Percentiles rank a stretch among this genome's conserved stretches.
phyloP scores from a whole-genome alignment of 2,113 vertebrate species.

The Xenopus borealis region DNA sequence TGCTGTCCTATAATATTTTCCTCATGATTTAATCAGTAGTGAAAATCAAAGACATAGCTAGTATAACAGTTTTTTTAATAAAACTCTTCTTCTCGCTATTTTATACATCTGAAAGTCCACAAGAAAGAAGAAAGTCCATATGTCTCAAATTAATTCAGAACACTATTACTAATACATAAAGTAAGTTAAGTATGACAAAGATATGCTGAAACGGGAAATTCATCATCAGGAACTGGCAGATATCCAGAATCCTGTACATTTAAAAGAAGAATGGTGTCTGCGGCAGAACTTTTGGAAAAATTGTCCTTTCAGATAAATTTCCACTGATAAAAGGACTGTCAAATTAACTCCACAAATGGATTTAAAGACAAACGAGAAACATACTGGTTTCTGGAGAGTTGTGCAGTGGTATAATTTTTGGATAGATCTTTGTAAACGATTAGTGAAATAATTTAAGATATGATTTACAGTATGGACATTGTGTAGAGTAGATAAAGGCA shows the following conservation, averaged over 20 bases:
- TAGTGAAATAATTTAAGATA: not conserved
- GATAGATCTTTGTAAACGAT: not conserved
- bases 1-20: no score
- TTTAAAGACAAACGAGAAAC: not conserved
- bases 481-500: no score
- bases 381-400: not conserved
- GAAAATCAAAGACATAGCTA: no score
- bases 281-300: constrained; percentile 20
- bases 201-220: constrained; percentile 33
- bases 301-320: constrained; percentile 28
- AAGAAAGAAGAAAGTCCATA: constrained; percentile 11
- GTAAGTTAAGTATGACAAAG: constrained; percentile 43
- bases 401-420: not conserved
- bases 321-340: constrained; percentile 24
- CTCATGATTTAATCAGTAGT: no score
- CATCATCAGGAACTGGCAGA: constrained; percentile 26
- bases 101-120: not conserved
- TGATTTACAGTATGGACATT: not conserved
- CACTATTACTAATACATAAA: constrained; percentile 43
- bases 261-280: constrained; percentile 29
- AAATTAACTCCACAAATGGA: constrained; percentile 19
- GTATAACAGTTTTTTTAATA: no score
- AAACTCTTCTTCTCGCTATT: not conserved
- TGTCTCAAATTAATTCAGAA: constrained; percentile 38
- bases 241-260: constrained; percentile 24